Percentiles rank a stretch among this genome's conserved stretches.
phyloP scores from a whole-genome alignment of 2,797 vertebrate species.

The Brachymystax lenok region DNA sequence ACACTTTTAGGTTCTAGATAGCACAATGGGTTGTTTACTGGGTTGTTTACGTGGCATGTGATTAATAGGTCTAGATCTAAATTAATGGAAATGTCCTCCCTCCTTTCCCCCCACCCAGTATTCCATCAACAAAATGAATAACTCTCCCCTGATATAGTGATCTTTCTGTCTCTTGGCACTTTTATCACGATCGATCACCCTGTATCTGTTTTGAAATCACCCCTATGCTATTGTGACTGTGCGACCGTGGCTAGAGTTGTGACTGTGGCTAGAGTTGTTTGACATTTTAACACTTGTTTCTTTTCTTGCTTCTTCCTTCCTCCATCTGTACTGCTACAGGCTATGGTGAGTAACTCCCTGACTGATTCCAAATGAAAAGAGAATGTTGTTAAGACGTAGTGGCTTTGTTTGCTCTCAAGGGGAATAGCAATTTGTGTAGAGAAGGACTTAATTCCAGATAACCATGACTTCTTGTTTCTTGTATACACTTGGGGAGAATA shows the following conservation, averaged over 20 bases:
- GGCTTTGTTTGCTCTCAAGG: background rate
- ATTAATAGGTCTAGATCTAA: background rate
- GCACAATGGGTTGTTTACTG: too few relatives aligned
- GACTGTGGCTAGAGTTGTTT: background rate
- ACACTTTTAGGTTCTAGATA: too few relatives aligned
- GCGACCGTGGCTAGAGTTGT: slow-evolving; percentile 17
- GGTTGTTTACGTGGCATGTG: background rate
- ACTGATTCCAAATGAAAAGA: slow-evolving; percentile 21
- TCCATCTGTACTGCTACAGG: slow-evolving; percentile 69
- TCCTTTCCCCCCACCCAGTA: background rate
- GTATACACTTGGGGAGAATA: background rate
- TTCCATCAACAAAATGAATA: background rate
- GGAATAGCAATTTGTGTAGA: too few relatives aligned
- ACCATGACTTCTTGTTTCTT: slow-evolving; percentile 21
- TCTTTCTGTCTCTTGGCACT: background rate
- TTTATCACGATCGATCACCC: background rate
- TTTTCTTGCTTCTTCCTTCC: slow-evolving; percentile 16
- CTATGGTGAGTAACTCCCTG: slow-evolving; percentile 85
- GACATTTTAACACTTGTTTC: slow-evolving; percentile 41
- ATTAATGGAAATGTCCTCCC: too few relatives aligned
- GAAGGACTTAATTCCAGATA: slow-evolving; percentile 14
- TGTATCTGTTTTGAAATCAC: background rate
- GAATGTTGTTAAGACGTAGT: background rate
- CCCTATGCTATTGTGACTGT: slow-evolving; percentile 6
- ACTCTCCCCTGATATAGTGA: background rate